Base-by-base conservation (phyloP, 2,797 vertebrate genomes). In the Tachyglossus aculeatus region DNA sequence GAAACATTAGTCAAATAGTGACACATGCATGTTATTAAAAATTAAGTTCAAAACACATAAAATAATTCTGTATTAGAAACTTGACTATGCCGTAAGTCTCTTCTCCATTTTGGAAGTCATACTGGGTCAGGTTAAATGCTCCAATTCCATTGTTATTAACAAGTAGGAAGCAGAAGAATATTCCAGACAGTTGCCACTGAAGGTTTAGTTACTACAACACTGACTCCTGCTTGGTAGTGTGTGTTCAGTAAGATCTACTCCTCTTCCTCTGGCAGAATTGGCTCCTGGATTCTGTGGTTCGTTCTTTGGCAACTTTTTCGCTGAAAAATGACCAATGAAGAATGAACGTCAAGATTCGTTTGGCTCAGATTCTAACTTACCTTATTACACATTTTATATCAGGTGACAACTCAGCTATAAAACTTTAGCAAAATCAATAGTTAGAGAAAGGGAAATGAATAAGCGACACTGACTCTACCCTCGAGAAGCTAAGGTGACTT, bases 221-320 rank as follows among this genome's bases (percentile, higher is more conserved):
- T 96, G 89, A 78, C 94, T 95, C 93, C 96, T 96, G 91, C 93
- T 88, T 86, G 95, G 95, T 86, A 97, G 97, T 64, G 96, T 93
- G 40, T 96, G 93, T 92, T 99, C 97, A 37, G 96, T 96, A 90
- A 99, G 96, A 89, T 98, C 96, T 91, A 98, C 98, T 43, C 96
- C 96, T 88, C 95, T 93, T 94, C 93, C 96, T 91, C 96, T 94
- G 54, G 93, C 89, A 57, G 95, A 92, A 88, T 79, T 94, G 59
- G 92, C 82, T 74, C 95, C 95, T 53, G 94, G 78, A 33, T 93
- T 93, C 80, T 96, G 96, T 80, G 97, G 95, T 92, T 99, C 98
- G 43, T 92, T 99, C 94, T 98, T 99, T 58, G 98, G 97, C 79
- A 99, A 90, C 75, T 98, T 99, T 94, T 99, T 99, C 87, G 98